Evolutionary conservation across 2,113 vertebrate species (phyloP).

Genomic region (Takifugu flavidus): DNA sequence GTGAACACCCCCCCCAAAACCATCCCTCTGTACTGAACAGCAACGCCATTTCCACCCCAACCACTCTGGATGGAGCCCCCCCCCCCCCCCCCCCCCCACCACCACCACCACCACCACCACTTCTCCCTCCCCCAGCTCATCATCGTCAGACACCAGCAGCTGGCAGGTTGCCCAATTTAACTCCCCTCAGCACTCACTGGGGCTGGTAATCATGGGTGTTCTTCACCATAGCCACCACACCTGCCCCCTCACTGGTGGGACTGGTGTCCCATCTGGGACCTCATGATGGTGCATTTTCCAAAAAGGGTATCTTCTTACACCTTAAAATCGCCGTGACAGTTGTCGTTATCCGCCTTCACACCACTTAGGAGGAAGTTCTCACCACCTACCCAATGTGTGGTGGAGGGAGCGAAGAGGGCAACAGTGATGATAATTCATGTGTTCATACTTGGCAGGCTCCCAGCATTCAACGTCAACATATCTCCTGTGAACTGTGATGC

Average conservation of each 20-base stretch:
- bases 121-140: slow-evolving; percentile 31
- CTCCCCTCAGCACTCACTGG: slow-evolving; percentile 75
- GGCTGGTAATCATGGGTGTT: slow-evolving; percentile 88
- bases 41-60: slow-evolving; percentile 21
- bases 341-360: too few species aligned
- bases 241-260: slow-evolving; percentile 83
- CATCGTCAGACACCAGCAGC: slow-evolving; percentile 78
- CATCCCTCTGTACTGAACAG: slow-evolving; percentile 1
- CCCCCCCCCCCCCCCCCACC: slow-evolving; percentile 7
- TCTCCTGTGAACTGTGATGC: not conserved
- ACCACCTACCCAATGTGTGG: rapidly evolving
- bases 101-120: slow-evolving; percentile 14
- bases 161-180: slow-evolving; percentile 81
- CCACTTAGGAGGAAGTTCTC: slow-evolving; percentile 34
- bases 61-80: slow-evolving; percentile 2
- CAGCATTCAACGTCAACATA: not conserved
- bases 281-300: slow-evolving; percentile 62
- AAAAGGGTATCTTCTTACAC: slow-evolving; percentile 71
- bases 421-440: not conserved
- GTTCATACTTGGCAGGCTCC: not conserved
- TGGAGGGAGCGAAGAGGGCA: not conserved
- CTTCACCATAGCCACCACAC: slow-evolving; percentile 77
- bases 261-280: slow-evolving; percentile 86
- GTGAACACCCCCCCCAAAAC: slow-evolving; percentile 8
- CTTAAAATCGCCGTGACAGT: slow-evolving; percentile 42